Evolutionary conservation across 1,140 invertebrate species (phyloP).

Genomic region (Bombus confusus): DNA sequence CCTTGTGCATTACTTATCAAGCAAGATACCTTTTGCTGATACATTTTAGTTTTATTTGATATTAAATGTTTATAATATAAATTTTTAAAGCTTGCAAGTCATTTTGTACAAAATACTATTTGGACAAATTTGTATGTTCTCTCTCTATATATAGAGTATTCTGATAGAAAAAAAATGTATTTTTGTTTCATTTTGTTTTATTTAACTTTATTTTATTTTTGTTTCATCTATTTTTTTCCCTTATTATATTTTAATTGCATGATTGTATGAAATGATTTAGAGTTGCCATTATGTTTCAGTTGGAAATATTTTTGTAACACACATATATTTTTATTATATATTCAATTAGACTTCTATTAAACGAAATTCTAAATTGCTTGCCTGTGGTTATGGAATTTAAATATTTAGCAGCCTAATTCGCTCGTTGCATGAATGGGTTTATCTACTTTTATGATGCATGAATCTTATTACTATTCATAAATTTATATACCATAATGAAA

Average conservation of each 20-base stretch:
- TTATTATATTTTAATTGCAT: conserved; percentile 45
- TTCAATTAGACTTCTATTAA: conserved; percentile 49
- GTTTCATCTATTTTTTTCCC: not conserved
- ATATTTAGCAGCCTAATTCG: conserved; percentile 74
- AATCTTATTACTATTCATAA: conserved; percentile 6
- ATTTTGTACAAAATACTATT: conserved; percentile 43
- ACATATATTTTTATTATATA: conserved; percentile 42
- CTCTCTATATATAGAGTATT: conserved; percentile 10
- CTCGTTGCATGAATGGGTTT: conserved; percentile 66
- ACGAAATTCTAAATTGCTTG: conserved; percentile 64
- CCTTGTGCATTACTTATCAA: conserved; percentile 32
- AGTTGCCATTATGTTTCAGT: conserved; percentile 65
- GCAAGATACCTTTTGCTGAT: conserved; percentile 43
- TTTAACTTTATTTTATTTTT: not conserved
- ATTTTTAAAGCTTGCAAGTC: conserved; percentile 32
- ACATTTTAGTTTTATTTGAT: conserved; percentile 14
- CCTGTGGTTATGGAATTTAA: conserved; percentile 66
- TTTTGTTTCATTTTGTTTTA: not conserved
- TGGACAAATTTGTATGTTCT: not conserved
- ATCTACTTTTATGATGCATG: conserved; percentile 35
- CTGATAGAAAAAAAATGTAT: not conserved
- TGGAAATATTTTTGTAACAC: conserved; percentile 51
- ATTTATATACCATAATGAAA: conserved; percentile 16
- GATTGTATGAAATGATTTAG: conserved; percentile 53
- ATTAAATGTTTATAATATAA: conserved; percentile 28